A percentile compares a stretch with the other conserved stretches of the same genome.
These are phyloP conservation scores for Platygyra sinensis DNA, from an alignment of 64 coral and sea anemone genomes.

Conservation along the genomic window DNA sequence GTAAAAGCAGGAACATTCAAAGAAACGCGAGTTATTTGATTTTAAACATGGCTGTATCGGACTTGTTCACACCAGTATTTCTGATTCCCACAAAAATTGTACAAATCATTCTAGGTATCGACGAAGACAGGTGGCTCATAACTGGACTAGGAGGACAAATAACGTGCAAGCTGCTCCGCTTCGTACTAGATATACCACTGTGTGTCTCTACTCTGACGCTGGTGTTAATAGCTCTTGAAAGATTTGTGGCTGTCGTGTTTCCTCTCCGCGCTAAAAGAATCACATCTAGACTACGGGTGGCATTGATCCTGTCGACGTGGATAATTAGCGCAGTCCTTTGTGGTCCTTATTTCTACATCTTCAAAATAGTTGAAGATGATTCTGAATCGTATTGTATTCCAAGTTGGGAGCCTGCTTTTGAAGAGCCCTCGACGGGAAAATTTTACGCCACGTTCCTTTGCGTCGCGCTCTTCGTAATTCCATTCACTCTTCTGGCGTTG, in stretches of 20 bases:
- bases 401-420: constrained; percentile 20
- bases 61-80: constrained; percentile 25
- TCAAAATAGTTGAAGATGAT: background rate
- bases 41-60: constrained; percentile 40
- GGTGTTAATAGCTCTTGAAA: constrained; percentile 27
- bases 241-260: constrained; percentile 14
- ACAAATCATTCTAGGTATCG: background rate
- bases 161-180: constrained; percentile 1
- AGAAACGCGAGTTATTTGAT: constrained; percentile 35
- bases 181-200: background rate
- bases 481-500: background rate
- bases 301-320: constrained; percentile 21
- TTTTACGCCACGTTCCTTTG: constrained; percentile 8
- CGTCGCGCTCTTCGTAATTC: background rate
- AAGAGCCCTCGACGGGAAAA: constrained; percentile 3
- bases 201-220: constrained; percentile 23
- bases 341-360: constrained; percentile 31
- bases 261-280: constrained; percentile 22
- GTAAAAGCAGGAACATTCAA: constrained; percentile 18
- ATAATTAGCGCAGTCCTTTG: background rate
- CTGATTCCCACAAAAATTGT: background rate
- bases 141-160: background rate
- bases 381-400: background rate
- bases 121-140: background rate
- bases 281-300: constrained; percentile 1